Conservation (phyloP, 2,888 invertebrate species). For the Acleris literana region DNA sequence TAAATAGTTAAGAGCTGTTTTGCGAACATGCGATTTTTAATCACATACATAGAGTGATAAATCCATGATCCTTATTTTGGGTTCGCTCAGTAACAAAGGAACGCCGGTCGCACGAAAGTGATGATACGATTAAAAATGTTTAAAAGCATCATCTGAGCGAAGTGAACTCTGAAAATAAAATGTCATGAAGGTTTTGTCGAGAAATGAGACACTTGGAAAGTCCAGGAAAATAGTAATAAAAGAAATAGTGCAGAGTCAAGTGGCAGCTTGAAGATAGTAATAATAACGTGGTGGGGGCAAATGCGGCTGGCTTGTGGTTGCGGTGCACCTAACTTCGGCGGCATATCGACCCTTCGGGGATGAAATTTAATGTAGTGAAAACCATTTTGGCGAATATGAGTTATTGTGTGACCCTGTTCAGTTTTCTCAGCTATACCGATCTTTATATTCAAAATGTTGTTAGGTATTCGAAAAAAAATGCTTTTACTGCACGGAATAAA, state of each 20-base stretch:
- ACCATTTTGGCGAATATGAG: background rate
- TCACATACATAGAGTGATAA: too few relatives aligned
- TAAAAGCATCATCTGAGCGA: too few relatives aligned
- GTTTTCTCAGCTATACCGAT: background rate
- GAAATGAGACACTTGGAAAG: too few relatives aligned
- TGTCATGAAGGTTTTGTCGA: too few relatives aligned
- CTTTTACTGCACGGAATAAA: background rate
- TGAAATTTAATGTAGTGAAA: too few relatives aligned
- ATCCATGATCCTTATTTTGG: too few relatives aligned
- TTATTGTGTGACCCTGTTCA: background rate
- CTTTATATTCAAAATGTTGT: background rate
- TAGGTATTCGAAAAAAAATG: background rate
- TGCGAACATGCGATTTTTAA: too few relatives aligned
- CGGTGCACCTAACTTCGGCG: constrained; percentile 13
- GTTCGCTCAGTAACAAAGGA: too few relatives aligned
- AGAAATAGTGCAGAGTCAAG: constrained; percentile 22
- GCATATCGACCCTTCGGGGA: background rate
- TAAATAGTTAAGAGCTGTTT: too few relatives aligned
- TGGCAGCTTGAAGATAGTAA: constrained; percentile 22
- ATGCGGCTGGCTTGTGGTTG: constrained; percentile 4
- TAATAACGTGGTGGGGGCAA: constrained; percentile 8
- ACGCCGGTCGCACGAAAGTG: too few relatives aligned
- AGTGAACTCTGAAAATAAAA: too few relatives aligned
- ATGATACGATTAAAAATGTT: too few relatives aligned
- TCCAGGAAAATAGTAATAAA: constrained; percentile 12